Evolutionary conservation across 2,113 vertebrate genomes (phyloP).

Genomic region (Labeo rohita): DNA sequence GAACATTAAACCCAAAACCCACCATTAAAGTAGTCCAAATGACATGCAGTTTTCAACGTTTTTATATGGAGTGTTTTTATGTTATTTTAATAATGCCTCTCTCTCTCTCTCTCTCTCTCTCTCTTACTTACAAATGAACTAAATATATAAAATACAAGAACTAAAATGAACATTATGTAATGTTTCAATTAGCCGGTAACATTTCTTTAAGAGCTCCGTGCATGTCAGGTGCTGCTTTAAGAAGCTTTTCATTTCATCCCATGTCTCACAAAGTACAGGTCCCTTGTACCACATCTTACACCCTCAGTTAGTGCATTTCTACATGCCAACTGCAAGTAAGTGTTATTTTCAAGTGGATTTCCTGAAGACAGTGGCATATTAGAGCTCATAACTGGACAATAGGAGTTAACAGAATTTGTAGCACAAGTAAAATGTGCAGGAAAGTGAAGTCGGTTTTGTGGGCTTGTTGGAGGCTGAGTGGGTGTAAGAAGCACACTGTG

Average conservation of each 20-base stretch:
- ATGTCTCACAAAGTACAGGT: not conserved
- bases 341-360: not conserved
- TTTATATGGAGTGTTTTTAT: too few species aligned
- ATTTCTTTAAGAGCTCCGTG: not conserved
- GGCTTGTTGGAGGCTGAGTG: slow-evolving; percentile 5
- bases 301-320: not conserved
- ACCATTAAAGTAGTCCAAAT: too few species aligned
- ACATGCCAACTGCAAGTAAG: not conserved
- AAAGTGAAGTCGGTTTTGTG: slow-evolving; percentile 26
- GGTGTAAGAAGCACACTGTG: slow-evolving; percentile 48
- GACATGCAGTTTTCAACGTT: too few species aligned
- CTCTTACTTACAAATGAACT: too few species aligned
- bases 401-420: slow-evolving; percentile 1
- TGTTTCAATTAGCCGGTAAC: not conserved
- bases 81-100: too few species aligned
- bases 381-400: not conserved
- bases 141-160: too few species aligned
- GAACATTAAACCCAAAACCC: too few species aligned
- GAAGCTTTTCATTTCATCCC: not conserved
- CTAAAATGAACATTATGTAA: too few species aligned
- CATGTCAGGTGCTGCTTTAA: not conserved
- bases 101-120: too few species aligned
- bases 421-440: not conserved
- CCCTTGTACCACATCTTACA: not conserved
- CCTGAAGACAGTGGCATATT: not conserved